Conservation (phyloP, 2,113 vertebrate species). For the Onychostruthus taczanowskii region DNA sequence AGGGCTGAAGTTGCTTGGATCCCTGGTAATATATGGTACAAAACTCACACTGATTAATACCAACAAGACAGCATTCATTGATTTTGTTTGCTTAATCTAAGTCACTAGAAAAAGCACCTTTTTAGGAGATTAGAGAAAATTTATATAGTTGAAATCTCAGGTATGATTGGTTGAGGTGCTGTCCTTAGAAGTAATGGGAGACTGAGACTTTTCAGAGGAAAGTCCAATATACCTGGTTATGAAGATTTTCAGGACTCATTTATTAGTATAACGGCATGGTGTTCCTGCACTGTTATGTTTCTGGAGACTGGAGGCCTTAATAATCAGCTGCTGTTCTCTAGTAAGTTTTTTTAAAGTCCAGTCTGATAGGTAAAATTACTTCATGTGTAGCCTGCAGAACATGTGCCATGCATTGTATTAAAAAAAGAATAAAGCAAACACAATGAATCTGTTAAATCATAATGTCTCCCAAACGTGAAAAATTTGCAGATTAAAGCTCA, state of each 20-base stretch:
- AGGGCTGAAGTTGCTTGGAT: not conserved
- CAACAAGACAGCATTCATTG: not conserved
- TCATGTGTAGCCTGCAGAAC: not conserved
- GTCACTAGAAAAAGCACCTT: not conserved
- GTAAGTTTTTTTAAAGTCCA: not conserved
- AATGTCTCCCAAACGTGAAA: slow-evolving; percentile 64
- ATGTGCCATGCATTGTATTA: not conserved
- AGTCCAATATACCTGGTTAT: not conserved
- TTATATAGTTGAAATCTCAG: not conserved
- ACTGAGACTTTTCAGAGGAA: not conserved
- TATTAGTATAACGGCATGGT: fast-evolving
- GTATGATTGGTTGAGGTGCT: not conserved
- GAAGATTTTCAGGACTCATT: not conserved
- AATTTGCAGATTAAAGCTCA: slow-evolving; percentile 73
- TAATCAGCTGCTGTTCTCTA: not conserved
- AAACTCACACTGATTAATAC: not conserved
- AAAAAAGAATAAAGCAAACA: slow-evolving; percentile 61
- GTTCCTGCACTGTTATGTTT: not conserved
- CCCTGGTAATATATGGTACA: not conserved
- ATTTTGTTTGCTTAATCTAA: not conserved
- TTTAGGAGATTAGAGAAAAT: not conserved
- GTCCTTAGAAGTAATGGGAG: not conserved
- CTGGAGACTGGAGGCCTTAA: not conserved
- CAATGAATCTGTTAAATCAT: slow-evolving; percentile 66
- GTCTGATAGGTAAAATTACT: slow-evolving; percentile 1